Base-by-base conservation (phyloP, 2,888 invertebrate genomes). In the Dynastes tityus region DNA sequence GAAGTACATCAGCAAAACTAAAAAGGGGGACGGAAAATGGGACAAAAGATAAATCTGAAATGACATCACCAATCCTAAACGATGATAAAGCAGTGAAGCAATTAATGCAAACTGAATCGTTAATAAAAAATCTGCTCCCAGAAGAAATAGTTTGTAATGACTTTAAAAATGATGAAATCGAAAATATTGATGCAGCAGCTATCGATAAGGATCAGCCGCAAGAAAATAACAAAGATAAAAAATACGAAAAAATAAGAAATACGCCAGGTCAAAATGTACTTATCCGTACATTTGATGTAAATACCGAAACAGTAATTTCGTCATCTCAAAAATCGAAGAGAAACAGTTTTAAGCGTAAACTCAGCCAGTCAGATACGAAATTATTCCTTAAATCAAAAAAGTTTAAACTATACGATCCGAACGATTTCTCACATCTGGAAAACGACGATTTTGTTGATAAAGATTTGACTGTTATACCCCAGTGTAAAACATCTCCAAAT, bases 361-460 rank as follows among this genome's bases (percentile, higher is more conserved):
- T 76, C n/a, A 76, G 76, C 51, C 76, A 76, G 13, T 67, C 76
- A n/a, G 76, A 76, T 55, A 55, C 76, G 49, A 49, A 51, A n/a
- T 76, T 76, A 16, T 53, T 13, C 6, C 53, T 65, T 6, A 64
- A 22, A 27, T 45, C 27, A 73, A 74, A 74, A 29, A 61, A 63
- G 1, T 61, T n/a, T 13, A 37, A 32, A 16, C 8, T 74, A 37
- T 74, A 22, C n/a, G 61, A 74, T 40, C 73, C 73, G 0, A 74
- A 74, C 22, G 73, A 74, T 63, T 29, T 74, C 22, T 55, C 73
- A 11, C 27, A 74, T 29, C 8, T 74, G 45, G 73, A 73, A 58
- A 40, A 37, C 16, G 58, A 63, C 61, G 27, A 51, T 32, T 29
- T 32, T 32, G 3, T 0, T 9, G 3, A 32, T 2, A 6, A 55